Evolutionary conservation across 1,140 invertebrate genomes (phyloP).

Genomic region (Drosophila nikananu): DNA sequence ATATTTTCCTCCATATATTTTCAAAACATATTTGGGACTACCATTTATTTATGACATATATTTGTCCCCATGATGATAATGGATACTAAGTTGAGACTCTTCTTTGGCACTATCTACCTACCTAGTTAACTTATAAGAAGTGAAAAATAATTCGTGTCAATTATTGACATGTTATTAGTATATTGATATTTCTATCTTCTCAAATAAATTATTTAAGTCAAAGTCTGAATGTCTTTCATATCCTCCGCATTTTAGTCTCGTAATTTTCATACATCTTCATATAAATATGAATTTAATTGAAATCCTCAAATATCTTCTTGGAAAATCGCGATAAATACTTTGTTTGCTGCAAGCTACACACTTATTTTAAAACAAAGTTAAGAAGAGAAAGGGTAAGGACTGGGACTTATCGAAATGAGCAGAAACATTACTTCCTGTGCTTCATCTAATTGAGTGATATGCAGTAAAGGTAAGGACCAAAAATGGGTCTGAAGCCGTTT

Average conservation of each 20-base stretch:
- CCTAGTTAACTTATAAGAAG: too few relatives aligned
- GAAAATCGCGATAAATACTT: not conserved
- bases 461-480: constrained; percentile 2
- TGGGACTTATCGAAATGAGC: not conserved
- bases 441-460: constrained; percentile 21
- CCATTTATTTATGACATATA: not conserved
- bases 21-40: not conserved
- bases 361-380: not conserved
- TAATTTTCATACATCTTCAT: not conserved
- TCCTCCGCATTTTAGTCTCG: not conserved
- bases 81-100: not conserved
- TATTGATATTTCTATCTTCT: not conserved
- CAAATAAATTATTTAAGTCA: not conserved
- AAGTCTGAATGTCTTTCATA: not conserved
- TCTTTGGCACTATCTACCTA: not conserved
- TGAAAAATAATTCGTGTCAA: too few relatives aligned
- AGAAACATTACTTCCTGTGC: not conserved
- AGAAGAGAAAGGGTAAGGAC: too few relatives aligned
- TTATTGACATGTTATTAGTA: too few relatives aligned
- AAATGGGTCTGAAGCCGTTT: constrained; percentile 10
- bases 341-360: not conserved
- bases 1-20: not conserved
- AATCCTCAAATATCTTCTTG: not conserved
- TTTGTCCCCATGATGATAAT: not conserved
- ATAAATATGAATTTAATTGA: not conserved